Evolutionary conservation across 2,113 vertebrate genomes (phyloP), one percentile per base, ranked within the genome.

Genomic region (Gymnorhina tibicen): DNA sequence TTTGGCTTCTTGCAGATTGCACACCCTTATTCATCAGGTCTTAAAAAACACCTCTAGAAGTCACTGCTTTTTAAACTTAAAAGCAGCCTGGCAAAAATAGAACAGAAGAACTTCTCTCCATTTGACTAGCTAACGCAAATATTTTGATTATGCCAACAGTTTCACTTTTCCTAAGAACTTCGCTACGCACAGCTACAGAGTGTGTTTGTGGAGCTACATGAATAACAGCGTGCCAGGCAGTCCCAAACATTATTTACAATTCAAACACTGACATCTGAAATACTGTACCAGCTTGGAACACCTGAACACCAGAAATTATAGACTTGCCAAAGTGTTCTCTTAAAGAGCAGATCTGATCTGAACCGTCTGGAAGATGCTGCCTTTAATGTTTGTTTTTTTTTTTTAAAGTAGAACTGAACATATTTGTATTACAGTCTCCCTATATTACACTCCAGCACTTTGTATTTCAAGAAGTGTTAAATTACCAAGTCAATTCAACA

Each of bases 221-320:
- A 68, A 50, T 27, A 88, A 66, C 82, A 78, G 69, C 76, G 24
- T 2, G 10, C n/a, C 70, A 75, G 72, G 56, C n/a, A 75, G 90
- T 72, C 58, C 41, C 50, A 80, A 81, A 60, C 26, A 49, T 19
- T 49, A 88, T 66, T 96, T 86, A 94, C 82, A 93, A 86, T 50
- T 81, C 92, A 92, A 81, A 93, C 79, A 88, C 13, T 33, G 46
- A 79, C 64, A 83, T 53, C 20, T 94, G 79, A 95, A 94, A 92
- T 53, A 27, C 33, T 39, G 42, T 55, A 69, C 30, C 47, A 80
- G 50, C 82, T 46, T 70, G 30, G 72, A 87, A 76, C 42, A 80
- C 37, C 64, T 66, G 46, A 76, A 62, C 50, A 74, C 13, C 63
- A 88, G 64, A 84, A 93, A 91, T 81, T 80, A 94, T 39, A 91